Evolutionary conservation across 2,113 vertebrate species (phyloP).

Genomic region (Sylvilagus bachmani): DNA sequence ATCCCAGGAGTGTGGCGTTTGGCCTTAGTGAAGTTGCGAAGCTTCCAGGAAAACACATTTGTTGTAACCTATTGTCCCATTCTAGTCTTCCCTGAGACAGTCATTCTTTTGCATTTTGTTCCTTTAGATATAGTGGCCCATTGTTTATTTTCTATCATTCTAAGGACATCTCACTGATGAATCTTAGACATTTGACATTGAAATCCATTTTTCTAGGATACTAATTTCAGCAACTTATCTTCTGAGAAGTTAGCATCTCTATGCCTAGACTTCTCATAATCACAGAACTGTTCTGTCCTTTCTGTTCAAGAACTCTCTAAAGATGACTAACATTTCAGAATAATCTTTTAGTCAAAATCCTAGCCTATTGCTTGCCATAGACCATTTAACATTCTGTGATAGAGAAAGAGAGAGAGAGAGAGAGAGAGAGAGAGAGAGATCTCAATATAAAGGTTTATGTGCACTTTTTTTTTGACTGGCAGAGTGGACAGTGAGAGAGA

Average conservation of each 20-base stretch:
- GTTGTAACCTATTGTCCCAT: no score
- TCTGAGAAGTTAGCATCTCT: background rate
- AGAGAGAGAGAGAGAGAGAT: background rate
- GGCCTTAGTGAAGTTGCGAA: background rate
- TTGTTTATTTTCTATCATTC: background rate
- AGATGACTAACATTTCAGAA: background rate
- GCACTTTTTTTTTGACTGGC: no score
- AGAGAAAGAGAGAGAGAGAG: no score
- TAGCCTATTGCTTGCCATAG: background rate
- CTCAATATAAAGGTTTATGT: background rate
- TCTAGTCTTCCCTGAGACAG: background rate
- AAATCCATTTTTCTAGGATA: background rate
- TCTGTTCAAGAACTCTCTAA: background rate
- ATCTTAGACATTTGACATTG: background rate
- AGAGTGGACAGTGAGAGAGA: no score
- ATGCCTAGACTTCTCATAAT: background rate
- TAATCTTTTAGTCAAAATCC: background rate
- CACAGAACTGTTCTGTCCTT: background rate
- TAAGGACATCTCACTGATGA: background rate
- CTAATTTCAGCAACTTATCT: background rate
- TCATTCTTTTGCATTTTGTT: background rate
- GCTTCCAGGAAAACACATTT: background rate
- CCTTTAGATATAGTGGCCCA: background rate
- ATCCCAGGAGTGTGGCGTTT: background rate
- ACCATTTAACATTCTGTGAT: background rate